These are phyloP conservation scores for Florisuga fusca DNA, from an alignment of 2,797 vertebrate species.

Conservation along the genomic window DNA sequence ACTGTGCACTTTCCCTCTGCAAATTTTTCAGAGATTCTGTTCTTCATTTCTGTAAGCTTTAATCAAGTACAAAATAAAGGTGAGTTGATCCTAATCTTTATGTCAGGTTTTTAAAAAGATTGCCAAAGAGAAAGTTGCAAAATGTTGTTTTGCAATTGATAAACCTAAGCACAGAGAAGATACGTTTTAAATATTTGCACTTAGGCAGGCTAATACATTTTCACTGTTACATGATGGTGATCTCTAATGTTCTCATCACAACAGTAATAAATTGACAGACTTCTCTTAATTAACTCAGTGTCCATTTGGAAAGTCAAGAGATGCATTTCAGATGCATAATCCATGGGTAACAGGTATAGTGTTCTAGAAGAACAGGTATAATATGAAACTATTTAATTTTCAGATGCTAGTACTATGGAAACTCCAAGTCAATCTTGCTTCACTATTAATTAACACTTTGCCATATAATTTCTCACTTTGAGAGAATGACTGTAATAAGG, in stretches of 20 bases:
- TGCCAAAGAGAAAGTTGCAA: slow-evolving; percentile 59
- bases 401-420: background rate
- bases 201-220: slow-evolving; percentile 38
- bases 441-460: background rate
- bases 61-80: background rate
- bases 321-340: background rate
- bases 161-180: slow-evolving; percentile 48
- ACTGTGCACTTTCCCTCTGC: background rate
- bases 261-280: background rate
- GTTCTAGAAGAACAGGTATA: background rate
- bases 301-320: background rate
- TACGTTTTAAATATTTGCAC: slow-evolving; percentile 72
- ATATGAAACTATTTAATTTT: background rate
- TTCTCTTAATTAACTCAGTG: background rate
- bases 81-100: slow-evolving; percentile 18
- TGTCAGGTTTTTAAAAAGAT: slow-evolving; percentile 40
- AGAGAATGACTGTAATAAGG: background rate
- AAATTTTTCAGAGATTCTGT: background rate
- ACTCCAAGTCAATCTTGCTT: background rate
- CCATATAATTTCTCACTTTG: background rate
- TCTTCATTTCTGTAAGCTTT: background rate
- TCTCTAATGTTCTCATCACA: background rate
- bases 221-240: background rate
- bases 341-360: background rate
- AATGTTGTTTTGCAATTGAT: slow-evolving; percentile 70